Evolutionary conservation across 2,888 invertebrate genomes (phyloP).

Genomic region (Ametastegia equiseti): DNA sequence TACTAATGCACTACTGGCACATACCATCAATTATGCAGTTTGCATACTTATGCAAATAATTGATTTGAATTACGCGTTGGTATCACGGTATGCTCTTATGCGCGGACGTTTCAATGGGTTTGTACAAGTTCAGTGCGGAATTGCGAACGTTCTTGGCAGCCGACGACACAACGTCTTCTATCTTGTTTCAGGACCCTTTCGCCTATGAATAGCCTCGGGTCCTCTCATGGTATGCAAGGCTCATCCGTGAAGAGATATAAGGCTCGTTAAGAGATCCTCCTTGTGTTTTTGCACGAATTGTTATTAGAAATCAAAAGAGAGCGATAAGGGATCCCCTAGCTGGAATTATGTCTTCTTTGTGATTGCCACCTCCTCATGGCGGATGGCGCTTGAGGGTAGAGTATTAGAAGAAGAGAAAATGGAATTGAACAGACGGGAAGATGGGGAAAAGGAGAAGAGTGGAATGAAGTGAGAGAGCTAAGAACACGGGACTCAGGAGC

Average conservation of each 20-base stretch:
- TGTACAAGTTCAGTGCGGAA: constrained; percentile 47
- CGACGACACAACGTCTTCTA: not conserved
- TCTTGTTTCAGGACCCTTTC: not conserved
- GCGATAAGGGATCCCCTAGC: constrained; percentile 59
- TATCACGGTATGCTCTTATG: constrained; percentile 64
- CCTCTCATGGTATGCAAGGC: not conserved
- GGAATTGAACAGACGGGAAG: not conserved
- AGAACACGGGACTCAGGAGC: constrained; percentile 18
- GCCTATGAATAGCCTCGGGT: not conserved
- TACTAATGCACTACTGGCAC: not conserved
- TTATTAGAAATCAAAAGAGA: constrained; percentile 64
- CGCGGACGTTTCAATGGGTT: constrained; percentile 66
- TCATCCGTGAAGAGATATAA: not conserved
- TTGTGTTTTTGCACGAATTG: constrained; percentile 61
- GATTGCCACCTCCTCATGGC: constrained; percentile 1
- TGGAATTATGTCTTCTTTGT: constrained; percentile 51
- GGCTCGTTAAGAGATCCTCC: constrained; percentile 60
- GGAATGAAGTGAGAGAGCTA: not conserved
- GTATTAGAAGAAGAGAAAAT: not conserved
- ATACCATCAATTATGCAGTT: constrained; percentile 13
- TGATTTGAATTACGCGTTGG: constrained; percentile 65
- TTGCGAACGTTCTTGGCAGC: constrained; percentile 24
- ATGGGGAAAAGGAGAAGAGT: not conserved
- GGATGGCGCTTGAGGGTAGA: constrained; percentile 19
- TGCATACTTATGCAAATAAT: constrained; percentile 67